phyloP scores from a whole-genome alignment of 1,140 invertebrate species.

The Pissodes strobi region DNA sequence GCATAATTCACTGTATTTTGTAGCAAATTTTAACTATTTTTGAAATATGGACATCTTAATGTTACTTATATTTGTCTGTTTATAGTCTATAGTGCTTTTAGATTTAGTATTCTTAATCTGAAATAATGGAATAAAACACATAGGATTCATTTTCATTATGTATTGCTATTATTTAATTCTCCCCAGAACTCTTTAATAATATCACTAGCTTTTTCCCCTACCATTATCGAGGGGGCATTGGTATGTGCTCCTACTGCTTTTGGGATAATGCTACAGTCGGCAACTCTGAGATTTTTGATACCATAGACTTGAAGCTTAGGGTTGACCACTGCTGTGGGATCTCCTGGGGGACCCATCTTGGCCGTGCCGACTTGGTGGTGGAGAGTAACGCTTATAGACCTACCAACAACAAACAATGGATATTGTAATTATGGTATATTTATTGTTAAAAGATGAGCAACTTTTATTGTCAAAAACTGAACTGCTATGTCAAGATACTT shows the following conservation, averaged over 20 bases:
- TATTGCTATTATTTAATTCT: too few species aligned
- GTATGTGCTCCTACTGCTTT: constrained; percentile 72
- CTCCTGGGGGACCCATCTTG: constrained; percentile 65
- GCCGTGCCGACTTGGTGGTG: constrained; percentile 63
- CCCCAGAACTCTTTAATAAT: constrained; percentile 71
- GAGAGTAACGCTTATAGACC: constrained; percentile 40
- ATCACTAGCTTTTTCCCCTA: constrained; percentile 84
- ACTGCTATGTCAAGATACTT: too few species aligned
- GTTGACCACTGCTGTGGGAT: constrained; percentile 62
- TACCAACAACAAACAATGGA: not conserved
- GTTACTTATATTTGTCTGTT: too few species aligned
- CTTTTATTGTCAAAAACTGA: too few species aligned
- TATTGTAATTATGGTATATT: not conserved
- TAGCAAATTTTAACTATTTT: too few species aligned
- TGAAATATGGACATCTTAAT: too few species aligned
- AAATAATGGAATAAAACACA: too few species aligned
- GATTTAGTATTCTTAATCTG: too few species aligned
- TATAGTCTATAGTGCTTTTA: too few species aligned
- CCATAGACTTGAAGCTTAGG: constrained; percentile 59
- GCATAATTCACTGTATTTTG: too few species aligned
- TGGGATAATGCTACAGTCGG: constrained; percentile 75
- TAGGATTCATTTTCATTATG: too few species aligned
- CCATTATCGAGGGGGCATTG: constrained; percentile 78
- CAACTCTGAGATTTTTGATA: constrained; percentile 66
- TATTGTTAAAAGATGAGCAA: too few species aligned